Evolutionary conservation across 1,140 invertebrate species (phyloP), one percentile per base, ranked within the genome.

Genomic region (Frieseomelitta varia): DNA sequence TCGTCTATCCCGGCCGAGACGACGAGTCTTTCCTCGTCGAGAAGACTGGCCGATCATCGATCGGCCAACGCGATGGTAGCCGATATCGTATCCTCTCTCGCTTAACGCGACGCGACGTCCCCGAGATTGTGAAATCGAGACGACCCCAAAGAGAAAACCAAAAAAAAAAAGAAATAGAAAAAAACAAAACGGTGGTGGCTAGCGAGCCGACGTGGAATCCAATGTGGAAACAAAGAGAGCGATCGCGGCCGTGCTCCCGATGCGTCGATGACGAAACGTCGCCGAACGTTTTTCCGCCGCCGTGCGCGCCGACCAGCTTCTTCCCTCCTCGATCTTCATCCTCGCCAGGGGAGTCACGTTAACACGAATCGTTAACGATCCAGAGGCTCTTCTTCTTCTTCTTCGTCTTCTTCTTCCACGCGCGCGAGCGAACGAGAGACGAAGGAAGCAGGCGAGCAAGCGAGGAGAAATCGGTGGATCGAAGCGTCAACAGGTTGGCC

Each of bases 401-500:
- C 39, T 10, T 47, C 39, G 8, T 10, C 8, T 0, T 47, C 6
- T 10, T 47, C 39, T 53, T 30, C 15, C 61, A 12, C 4, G 34
- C 19, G 12, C 14, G 34, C 4, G 68, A 69, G 21, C 34, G 34
- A 3, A 68, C 2, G 10, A 4, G 30, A 47, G 30, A 39, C 34
- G 67, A 72, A 55, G 27, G 19, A 30, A 47, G n/a, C n/a, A n/a
- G 71, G 39, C 39, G 30, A 73, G 30, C 65, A 17, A 67, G 65
- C 17, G 17, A 65, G 72, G 55, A 63, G 56, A 67, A 71, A 53
- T 73, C 34, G 55, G 27, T 12, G 67, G 68, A 73, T 79, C 74
- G 78, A 86, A 85, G 89, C 90, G 87, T 88, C 84, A 80, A 88
- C 84, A 85, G 84, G 86, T 82, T 85, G 83, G 84, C 69, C 79